Base-by-base conservation (phyloP, 1,140 invertebrate species). In the Drosophila dunni region DNA sequence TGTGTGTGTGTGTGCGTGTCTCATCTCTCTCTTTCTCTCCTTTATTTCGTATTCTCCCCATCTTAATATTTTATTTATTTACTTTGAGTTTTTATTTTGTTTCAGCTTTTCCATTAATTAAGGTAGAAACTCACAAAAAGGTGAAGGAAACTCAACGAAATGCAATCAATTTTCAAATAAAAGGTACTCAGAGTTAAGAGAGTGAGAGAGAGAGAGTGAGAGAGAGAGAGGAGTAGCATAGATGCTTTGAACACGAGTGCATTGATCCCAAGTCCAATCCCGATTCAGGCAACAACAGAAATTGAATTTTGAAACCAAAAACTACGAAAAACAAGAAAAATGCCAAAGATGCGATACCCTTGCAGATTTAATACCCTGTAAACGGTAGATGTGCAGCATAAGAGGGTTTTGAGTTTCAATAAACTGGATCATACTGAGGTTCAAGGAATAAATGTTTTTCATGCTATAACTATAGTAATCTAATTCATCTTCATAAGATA, bases 201-300 rank as follows among this genome's bases (percentile, higher is more conserved):
- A 20, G 33, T 36, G 33, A 20, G 51, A 33, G 29, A 36, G 24
- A 17, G 64, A 36, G n/a, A 11, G n/a, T 10, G n/a, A 24, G 34
- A 15, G 58, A 44, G 65, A 51, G 6, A 3, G 65, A 53, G 40
- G 46, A 10, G 46, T 6, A 9, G 17, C 11, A 45, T 20, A 46
- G 58, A 51, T 34, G 51, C 10, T 15, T 7, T 36, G 56, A 54
- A 44, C 40, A n/a, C 15, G 63, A 51, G 78, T 81, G 76, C 78
- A 81, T 81, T 81, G 78, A 78, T 78, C 78, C 78, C 78, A 20
- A 51, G n/a, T 17, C 46, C 48, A 33, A 29, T 11, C 48, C 20
- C 15, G 24, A 50, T 29, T 11, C 38, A 53, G 46, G 60, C 48
- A 71, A 9, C 53, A 48, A 29, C 57, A 38, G 24, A 72, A 75